phyloP scores from a whole-genome alignment of 2,888 invertebrate species.

The Agriopis marginaria region DNA sequence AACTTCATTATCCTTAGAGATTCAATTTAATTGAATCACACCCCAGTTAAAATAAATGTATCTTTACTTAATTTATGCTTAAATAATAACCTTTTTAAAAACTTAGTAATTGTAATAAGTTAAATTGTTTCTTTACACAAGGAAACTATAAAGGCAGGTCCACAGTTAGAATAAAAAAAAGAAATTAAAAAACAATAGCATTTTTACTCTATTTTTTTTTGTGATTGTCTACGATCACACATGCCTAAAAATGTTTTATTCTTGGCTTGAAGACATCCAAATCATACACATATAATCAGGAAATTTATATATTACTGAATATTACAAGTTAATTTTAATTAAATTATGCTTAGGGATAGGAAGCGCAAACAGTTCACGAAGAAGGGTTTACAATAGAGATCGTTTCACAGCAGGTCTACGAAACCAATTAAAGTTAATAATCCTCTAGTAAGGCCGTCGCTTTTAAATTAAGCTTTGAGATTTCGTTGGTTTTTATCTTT shows the following conservation, averaged over 20 bases:
- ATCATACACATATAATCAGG: not conserved
- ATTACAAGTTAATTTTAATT: not conserved
- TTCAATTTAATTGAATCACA: conserved; percentile 44
- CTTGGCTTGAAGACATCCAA: not conserved
- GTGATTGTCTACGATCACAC: no score
- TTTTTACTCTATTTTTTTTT: no score
- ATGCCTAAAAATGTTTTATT: not conserved
- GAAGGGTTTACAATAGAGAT: conserved; percentile 62
- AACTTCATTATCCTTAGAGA: conserved; percentile 23
- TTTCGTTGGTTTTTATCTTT: conserved; percentile 57
- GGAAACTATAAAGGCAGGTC: no score
- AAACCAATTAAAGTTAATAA: conserved; percentile 83
- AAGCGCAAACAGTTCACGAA: conserved; percentile 53
- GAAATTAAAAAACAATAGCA: no score
- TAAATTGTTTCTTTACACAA: no score
- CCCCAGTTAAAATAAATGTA: conserved; percentile 49
- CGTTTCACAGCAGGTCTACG: conserved; percentile 63
- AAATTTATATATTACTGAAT: not conserved
- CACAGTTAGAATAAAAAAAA: no score
- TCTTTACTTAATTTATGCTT: conserved; percentile 13
- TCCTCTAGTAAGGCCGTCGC: conserved; percentile 67
- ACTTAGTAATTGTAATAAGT: no score
- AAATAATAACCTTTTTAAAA: no score
- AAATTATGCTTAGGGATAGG: conserved; percentile 41
- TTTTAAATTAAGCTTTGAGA: conserved; percentile 67